These are phyloP conservation scores for Listronotus bonariensis DNA, from an alignment of 1,140 invertebrate species.

Conservation along the genomic window DNA sequence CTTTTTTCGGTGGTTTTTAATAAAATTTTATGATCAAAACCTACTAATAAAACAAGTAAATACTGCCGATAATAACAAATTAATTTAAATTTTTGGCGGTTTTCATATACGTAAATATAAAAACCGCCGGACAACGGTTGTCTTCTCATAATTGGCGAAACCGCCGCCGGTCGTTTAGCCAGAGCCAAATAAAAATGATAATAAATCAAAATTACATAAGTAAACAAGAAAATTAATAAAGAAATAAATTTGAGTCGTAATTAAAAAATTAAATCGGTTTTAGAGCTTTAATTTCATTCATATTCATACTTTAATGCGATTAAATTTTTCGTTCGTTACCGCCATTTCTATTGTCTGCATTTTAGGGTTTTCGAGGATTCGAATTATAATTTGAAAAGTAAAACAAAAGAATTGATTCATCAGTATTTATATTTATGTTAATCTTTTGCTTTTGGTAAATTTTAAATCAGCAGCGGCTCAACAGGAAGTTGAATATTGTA, in stretches of 20 bases:
- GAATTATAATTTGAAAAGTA: slow-evolving; percentile 4
- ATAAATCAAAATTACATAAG: background rate
- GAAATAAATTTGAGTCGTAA: slow-evolving; percentile 16
- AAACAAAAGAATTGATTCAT: slow-evolving; percentile 7
- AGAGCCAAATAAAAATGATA: too few species aligned
- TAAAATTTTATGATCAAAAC: too few species aligned
- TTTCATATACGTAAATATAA: too few species aligned
- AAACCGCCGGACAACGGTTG: too few species aligned
- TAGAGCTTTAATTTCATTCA: slow-evolving; percentile 25
- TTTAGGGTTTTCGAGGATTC: background rate
- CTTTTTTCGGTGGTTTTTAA: too few species aligned
- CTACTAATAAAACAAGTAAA: too few species aligned
- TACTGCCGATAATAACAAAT: too few species aligned
- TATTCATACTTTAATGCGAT: slow-evolving; percentile 26
- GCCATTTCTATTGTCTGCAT: slow-evolving; percentile 18
- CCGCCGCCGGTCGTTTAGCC: too few species aligned
- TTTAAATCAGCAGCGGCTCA: too few species aligned
- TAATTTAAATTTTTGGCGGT: too few species aligned
- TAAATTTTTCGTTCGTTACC: slow-evolving; percentile 4
- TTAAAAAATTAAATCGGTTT: slow-evolving; percentile 27
- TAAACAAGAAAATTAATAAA: slow-evolving; percentile 20
- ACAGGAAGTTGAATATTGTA: too few species aligned
- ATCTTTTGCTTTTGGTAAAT: slow-evolving; percentile 1
- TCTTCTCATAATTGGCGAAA: too few species aligned
- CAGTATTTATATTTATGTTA: slow-evolving; percentile 24